Evolutionary conservation across 2,888 invertebrate genomes (phyloP).

Genomic region (Lepidochitona cinerea): DNA sequence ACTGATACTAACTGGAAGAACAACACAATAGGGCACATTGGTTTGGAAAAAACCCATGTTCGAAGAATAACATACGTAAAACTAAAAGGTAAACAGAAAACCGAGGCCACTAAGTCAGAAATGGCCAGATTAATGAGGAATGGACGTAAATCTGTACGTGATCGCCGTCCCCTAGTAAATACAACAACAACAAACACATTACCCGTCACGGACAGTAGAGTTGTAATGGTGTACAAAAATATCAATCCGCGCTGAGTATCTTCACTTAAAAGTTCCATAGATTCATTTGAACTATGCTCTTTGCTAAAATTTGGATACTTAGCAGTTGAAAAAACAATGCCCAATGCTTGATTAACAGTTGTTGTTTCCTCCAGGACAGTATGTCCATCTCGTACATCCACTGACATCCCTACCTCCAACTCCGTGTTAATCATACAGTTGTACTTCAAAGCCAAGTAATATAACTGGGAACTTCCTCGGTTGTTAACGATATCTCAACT

Average conservation of each 20-base stretch:
- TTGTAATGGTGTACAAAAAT: conserved; percentile 69
- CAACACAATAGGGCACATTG: conserved; percentile 73
- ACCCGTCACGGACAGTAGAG: conserved; percentile 69
- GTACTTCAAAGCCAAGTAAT: too few relatives aligned
- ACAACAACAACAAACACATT: conserved; percentile 71
- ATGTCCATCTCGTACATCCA: too few relatives aligned
- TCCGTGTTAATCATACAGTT: too few relatives aligned
- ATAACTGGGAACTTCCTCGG: too few relatives aligned
- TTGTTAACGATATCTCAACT: too few relatives aligned
- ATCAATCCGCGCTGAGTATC: conserved; percentile 35
- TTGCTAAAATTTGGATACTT: too few relatives aligned
- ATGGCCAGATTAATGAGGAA: conserved; percentile 88
- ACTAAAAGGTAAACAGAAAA: conserved; percentile 91
- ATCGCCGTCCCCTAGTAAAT: conserved; percentile 62
- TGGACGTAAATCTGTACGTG: conserved; percentile 50
- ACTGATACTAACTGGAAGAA: conserved; percentile 72
- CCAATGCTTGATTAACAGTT: too few relatives aligned
- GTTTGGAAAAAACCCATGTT: conserved; percentile 72
- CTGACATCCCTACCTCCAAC: too few relatives aligned
- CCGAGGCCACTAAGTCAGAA: conserved; percentile 89
- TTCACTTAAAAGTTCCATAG: background rate
- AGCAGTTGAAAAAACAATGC: too few relatives aligned
- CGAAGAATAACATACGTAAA: conserved; percentile 72
- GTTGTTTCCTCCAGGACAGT: too few relatives aligned
- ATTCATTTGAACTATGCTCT: too few relatives aligned